Percentiles rank a stretch among this genome's conserved stretches.
Evolutionary conservation across 2,797 vertebrate genomes (phyloP).

Genomic region (Ciconia nigra): DNA sequence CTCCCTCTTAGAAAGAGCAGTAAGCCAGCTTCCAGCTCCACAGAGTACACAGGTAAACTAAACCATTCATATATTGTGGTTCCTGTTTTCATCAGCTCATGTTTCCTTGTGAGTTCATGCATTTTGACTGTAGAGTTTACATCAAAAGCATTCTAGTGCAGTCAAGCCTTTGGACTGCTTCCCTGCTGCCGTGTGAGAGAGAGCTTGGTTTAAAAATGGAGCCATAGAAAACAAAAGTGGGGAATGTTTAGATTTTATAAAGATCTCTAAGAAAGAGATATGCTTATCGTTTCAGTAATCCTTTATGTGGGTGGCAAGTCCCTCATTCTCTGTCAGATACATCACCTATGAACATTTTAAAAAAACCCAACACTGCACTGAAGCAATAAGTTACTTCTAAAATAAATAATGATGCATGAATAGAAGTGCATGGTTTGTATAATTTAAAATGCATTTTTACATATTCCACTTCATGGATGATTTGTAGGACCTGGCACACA

Average conservation of each 20-base stretch:
- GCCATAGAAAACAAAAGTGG: background rate
- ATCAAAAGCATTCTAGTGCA: background rate
- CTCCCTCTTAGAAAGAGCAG: background rate
- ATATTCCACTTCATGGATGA: background rate
- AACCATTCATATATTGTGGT: background rate
- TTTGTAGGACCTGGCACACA: background rate
- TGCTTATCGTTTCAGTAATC: background rate
- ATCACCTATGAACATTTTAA: background rate
- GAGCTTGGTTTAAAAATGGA: background rate
- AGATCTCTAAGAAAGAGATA: background rate
- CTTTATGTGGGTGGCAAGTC: slow-evolving; percentile 1
- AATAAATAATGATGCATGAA: background rate
- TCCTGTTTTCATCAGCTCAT: background rate
- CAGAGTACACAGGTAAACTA: background rate
- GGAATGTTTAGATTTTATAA: background rate
- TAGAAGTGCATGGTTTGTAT: background rate
- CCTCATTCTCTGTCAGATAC: slow-evolving; percentile 13
- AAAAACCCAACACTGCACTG: background rate
- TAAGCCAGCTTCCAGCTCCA: background rate
- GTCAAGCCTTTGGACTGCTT: background rate
- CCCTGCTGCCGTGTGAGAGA: background rate
- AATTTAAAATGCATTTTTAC: background rate
- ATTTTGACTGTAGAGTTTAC: background rate
- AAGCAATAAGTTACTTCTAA: slow-evolving; percentile 31
- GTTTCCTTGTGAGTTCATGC: background rate